Evolutionary conservation across 2,888 invertebrate species (phyloP).

Genomic region (Lacanobia oleracea): DNA sequence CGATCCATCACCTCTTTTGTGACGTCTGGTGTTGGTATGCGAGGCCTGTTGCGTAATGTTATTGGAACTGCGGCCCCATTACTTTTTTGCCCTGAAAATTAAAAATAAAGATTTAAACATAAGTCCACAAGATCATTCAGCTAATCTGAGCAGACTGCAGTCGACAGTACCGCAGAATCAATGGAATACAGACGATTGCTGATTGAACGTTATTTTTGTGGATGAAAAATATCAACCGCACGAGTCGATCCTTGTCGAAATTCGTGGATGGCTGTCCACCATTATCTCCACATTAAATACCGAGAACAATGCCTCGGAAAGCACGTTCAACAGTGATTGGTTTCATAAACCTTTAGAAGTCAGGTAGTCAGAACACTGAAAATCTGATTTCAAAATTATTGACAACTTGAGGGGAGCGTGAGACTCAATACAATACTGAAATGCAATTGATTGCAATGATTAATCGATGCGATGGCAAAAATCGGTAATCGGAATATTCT

Average conservation of each 20-base stretch:
- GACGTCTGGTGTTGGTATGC: constrained; percentile 97
- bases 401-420: not conserved
- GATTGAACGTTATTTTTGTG: not conserved
- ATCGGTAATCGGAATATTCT: not conserved
- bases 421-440: not conserved
- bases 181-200: not conserved
- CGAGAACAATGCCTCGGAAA: not conserved
- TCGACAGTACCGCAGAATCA: not conserved
- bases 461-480: not conserved
- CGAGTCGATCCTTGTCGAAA: not conserved
- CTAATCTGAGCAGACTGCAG: not conserved
- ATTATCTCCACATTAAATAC: not conserved
- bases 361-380: not conserved
- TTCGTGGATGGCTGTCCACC: not conserved
- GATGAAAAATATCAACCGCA: not conserved
- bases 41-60: constrained; percentile 94
- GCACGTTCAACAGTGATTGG: not conserved
- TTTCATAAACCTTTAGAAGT: not conserved
- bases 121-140: not conserved
- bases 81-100: constrained; percentile 91
- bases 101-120: not conserved
- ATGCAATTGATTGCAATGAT: not conserved
- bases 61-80: constrained; percentile 93
- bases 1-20: constrained; percentile 94
- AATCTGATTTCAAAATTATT: not conserved